Conservation (phyloP, 2,888 invertebrate genomes). For the Trichopoda pennipes region DNA sequence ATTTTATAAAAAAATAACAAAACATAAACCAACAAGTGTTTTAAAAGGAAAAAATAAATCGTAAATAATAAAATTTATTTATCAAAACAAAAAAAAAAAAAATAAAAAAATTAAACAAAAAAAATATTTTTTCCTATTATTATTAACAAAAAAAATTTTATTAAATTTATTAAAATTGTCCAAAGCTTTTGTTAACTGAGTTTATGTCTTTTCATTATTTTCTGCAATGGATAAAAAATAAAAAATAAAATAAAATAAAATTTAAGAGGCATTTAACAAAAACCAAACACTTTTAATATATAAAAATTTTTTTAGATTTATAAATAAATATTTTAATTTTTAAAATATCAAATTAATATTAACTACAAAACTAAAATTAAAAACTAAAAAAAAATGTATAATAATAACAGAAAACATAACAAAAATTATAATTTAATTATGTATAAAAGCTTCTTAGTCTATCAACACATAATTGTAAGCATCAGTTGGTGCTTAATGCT, state of each 20-base stretch:
- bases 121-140: no score
- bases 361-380: neutral
- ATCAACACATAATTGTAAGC: conserved; percentile 50
- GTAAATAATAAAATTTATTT: neutral
- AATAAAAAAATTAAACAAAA: neutral
- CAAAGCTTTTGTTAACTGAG: no score
- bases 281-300: neutral
- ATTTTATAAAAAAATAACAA: no score
- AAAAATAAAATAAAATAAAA: neutral
- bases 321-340: neutral
- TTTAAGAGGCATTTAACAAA: neutral
- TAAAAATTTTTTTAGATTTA: neutral
- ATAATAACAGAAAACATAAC: conserved; percentile 2
- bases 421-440: neutral
- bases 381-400: conserved; percentile 18
- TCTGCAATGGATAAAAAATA: no score
- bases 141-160: no score
- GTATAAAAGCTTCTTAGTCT: conserved; percentile 1
- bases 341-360: neutral
- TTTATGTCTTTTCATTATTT: neutral
- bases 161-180: no score
- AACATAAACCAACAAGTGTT: no score
- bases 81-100: conserved; percentile 18
- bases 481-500: conserved; percentile 47
- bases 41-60: neutral